phyloP scores from a whole-genome alignment of 2,113 vertebrate species.

The Girardinichthys multiradiatus region DNA sequence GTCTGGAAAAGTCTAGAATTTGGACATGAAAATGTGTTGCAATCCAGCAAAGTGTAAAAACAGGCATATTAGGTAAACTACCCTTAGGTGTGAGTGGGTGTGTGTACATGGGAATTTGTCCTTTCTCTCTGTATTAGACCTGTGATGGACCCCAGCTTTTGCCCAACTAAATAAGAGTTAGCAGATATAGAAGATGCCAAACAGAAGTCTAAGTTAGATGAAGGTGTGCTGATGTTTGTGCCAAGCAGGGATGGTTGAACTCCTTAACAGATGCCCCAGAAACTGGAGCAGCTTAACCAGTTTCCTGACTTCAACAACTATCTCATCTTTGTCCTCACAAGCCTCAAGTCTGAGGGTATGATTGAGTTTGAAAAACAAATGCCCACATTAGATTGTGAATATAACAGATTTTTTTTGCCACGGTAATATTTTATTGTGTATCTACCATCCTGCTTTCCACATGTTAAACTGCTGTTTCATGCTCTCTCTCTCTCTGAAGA shows the following conservation, averaged over 20 bases:
- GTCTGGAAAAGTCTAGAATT: neutral
- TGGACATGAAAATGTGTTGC: no score
- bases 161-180: neutral
- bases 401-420: neutral
- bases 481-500: constrained; percentile 72
- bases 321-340: constrained; percentile 93
- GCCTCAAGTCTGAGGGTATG: constrained; percentile 92
- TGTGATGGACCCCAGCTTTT: neutral
- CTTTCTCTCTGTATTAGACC: neutral
- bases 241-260: constrained; percentile 4
- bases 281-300: constrained; percentile 95
- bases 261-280: constrained; percentile 84
- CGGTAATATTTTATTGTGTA: neutral
- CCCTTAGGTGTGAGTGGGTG: no score
- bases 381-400: neutral
- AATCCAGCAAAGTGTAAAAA: no score
- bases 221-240: constrained; percentile 18
- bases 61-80: no score
- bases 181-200: neutral
- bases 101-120: neutral
- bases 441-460: neutral
- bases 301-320: constrained; percentile 98
- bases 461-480: constrained; percentile 5
- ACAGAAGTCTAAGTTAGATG: neutral
- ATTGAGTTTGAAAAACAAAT: neutral